Conservation (phyloP, 2,797 vertebrate genomes). For the Chaenodraco wilsoni region DNA sequence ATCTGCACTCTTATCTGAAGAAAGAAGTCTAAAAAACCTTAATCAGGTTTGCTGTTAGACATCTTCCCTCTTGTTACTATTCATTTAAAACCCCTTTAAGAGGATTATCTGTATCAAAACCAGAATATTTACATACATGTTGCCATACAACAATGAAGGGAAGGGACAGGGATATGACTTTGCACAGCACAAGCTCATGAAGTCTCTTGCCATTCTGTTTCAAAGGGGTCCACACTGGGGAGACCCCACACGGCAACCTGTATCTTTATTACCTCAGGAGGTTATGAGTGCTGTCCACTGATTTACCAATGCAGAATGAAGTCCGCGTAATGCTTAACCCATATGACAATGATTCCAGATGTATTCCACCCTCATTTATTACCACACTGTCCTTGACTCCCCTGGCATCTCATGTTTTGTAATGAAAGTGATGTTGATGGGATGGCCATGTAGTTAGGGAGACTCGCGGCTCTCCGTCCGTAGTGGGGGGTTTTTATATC, state of each 20-base stretch:
- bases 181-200: slow-evolving; percentile 49
- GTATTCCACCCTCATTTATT: slow-evolving; percentile 91
- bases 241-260: slow-evolving; percentile 78
- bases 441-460: slow-evolving; percentile 87
- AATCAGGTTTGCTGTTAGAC: slow-evolving; percentile 1
- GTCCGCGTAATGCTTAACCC: slow-evolving; percentile 86
- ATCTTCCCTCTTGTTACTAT: slow-evolving; percentile 17
- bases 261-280: slow-evolving; percentile 85
- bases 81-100: slow-evolving; percentile 11
- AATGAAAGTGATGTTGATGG: slow-evolving; percentile 91
- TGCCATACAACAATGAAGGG: slow-evolving; percentile 11
- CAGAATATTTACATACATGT: slow-evolving; percentile 9
- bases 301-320: slow-evolving; percentile 90
- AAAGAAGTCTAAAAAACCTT: background rate
- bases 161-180: slow-evolving; percentile 34
- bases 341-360: slow-evolving; percentile 89
- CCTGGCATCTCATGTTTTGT: slow-evolving; percentile 89
- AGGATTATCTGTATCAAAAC: slow-evolving; percentile 10
- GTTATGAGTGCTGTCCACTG: slow-evolving; percentile 86
- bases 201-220: slow-evolving; percentile 58
- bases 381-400: slow-evolving; percentile 89
- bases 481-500: slow-evolving; percentile 87
- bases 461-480: slow-evolving; percentile 80
- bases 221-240: slow-evolving; percentile 59
- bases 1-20: slow-evolving; percentile 5